These are phyloP conservation scores for Camponotus fellah DNA, from an alignment of 2,888 invertebrate species.

Conservation along the genomic window DNA sequence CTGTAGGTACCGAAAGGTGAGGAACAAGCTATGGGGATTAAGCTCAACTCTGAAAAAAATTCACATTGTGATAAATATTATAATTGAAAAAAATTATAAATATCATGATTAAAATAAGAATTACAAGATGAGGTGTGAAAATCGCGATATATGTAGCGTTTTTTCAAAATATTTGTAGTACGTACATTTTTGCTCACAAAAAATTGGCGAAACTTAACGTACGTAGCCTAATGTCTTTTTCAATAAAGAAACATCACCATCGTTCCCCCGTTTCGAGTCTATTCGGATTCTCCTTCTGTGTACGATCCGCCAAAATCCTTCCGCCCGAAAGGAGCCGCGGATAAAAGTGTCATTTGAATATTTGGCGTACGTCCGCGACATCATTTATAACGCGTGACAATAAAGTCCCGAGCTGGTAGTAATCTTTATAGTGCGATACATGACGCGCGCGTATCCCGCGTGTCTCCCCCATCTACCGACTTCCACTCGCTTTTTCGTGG, in stretches of 20 bases:
- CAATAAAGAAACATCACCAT: slow-evolving; percentile 80
- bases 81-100: background rate
- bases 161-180: background rate
- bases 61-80: background rate
- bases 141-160: background rate
- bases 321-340: slow-evolving; percentile 81
- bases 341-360: slow-evolving; percentile 85
- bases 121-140: background rate
- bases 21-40: background rate
- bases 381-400: slow-evolving; percentile 86
- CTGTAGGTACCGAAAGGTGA: slow-evolving; percentile 37
- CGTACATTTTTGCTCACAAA: background rate
- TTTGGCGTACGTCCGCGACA: slow-evolving; percentile 80
- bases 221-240: slow-evolving; percentile 76
- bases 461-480: slow-evolving; percentile 35
- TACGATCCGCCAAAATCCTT: slow-evolving; percentile 74
- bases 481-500: slow-evolving; percentile 50
- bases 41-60: slow-evolving; percentile 39
- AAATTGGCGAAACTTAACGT: background rate
- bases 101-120: background rate
- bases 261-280: slow-evolving; percentile 61
- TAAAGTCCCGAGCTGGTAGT: slow-evolving; percentile 83
- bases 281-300: slow-evolving; percentile 61
- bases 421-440: slow-evolving; percentile 84
- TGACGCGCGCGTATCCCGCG: slow-evolving; percentile 63